Evolutionary conservation across 2,797 vertebrate species (phyloP).

Genomic region (Falco columbarius): DNA sequence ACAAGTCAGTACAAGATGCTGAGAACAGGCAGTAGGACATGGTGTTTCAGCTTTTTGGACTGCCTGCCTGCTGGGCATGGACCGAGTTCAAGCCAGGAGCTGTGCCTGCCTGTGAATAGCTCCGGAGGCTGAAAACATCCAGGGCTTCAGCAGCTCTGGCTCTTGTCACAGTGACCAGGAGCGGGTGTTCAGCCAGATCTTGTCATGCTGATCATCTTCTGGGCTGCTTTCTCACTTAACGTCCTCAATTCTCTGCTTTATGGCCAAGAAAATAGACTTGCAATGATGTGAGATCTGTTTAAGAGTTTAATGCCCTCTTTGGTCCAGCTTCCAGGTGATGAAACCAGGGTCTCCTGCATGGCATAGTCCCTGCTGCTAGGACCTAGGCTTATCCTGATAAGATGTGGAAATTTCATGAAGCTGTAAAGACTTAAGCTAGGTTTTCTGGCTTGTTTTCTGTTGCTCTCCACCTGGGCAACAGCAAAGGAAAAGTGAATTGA

Average conservation of each 20-base stretch:
- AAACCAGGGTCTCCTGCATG: not conserved
- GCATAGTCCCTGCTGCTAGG: not conserved
- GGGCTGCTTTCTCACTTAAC: not conserved
- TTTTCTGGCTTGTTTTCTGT: not conserved
- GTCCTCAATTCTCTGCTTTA: not conserved
- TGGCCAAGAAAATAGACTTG: not conserved
- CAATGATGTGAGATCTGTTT: not conserved
- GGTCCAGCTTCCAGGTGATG: not conserved
- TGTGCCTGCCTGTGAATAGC: not conserved
- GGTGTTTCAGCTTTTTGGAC: not conserved
- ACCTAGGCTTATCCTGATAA: not conserved
- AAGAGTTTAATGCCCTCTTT: not conserved
- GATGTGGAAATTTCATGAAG: rapidly evolving
- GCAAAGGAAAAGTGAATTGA: not conserved
- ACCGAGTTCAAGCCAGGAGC: not conserved
- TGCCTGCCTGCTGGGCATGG: not conserved
- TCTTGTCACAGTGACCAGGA: not conserved
- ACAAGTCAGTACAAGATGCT: not conserved
- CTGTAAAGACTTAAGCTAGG: rapidly evolving
- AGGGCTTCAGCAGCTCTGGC: not conserved
- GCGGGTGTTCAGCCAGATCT: not conserved
- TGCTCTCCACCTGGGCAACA: not conserved
- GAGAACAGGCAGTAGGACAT: not conserved
- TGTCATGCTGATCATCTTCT: not conserved
- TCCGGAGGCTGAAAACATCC: not conserved